Evolutionary conservation across 2,113 vertebrate species (phyloP).

Genomic region (Cyphotilapia sp.): DNA sequence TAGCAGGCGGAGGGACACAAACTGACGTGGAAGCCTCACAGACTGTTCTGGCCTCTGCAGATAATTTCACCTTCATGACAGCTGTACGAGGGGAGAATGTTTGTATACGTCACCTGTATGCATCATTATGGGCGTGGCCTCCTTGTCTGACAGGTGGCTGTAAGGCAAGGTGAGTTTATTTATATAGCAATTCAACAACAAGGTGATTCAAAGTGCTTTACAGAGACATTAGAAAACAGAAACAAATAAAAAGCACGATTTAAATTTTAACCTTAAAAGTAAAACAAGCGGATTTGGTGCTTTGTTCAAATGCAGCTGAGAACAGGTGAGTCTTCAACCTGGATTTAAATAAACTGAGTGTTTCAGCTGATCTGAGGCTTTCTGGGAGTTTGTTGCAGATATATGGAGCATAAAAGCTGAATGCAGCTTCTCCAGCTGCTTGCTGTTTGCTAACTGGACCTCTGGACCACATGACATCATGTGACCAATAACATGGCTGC

Average conservation of each 20-base stretch:
- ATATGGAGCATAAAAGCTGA: not conserved
- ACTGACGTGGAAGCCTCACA: not conserved
- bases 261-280: not conserved
- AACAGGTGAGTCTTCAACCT: not conserved
- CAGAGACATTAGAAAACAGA: not conserved
- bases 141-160: not conserved
- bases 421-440: not conserved
- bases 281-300: not conserved
- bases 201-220: not conserved
- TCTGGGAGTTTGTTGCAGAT: too few species aligned
- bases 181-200: not conserved
- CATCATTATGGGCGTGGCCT: not conserved
- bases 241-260: not conserved
- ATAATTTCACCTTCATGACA: not conserved
- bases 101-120: not conserved
- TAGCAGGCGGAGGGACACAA: rapidly evolving
- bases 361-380: not conserved
- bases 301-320: too few species aligned
- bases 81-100: not conserved
- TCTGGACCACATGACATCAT: not conserved
- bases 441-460: not conserved
- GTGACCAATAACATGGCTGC: not conserved
- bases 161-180: not conserved
- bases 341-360: not conserved
- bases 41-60: not conserved